Percentiles rank a stretch among this genome's conserved stretches.
Evolutionary conservation across 2,888 invertebrate species (phyloP).

Genomic region (Epirrhoe tristata): DNA sequence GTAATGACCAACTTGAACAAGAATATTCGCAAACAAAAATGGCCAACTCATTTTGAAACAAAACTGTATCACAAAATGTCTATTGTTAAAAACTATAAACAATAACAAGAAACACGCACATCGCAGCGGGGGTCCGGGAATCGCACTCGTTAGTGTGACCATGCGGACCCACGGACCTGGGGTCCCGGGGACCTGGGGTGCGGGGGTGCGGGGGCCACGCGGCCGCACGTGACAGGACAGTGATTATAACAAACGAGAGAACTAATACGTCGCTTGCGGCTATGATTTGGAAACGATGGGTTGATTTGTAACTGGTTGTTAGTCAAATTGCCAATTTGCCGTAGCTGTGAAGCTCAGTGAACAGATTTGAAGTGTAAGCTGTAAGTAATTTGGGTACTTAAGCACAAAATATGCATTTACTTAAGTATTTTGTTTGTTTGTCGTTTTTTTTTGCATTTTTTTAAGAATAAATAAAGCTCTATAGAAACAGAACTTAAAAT

Average conservation of each 20-base stretch:
- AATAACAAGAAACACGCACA: slow-evolving; percentile 50
- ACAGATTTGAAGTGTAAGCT: slow-evolving; percentile 10
- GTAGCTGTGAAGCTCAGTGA: slow-evolving; percentile 27
- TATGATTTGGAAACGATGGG: slow-evolving; percentile 41
- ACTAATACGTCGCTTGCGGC: slow-evolving; percentile 39
- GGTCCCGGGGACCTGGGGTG: slow-evolving; percentile 11
- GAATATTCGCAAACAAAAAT: neutral
- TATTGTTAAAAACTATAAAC: slow-evolving; percentile 45
- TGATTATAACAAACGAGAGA: slow-evolving; percentile 46
- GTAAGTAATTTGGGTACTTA: slow-evolving; percentile 4
- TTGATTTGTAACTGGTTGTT: slow-evolving; percentile 37
- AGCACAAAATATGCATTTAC: neutral
- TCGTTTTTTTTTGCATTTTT: too few relatives aligned
- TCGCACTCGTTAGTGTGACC: slow-evolving; percentile 58
- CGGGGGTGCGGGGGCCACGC: slow-evolving; percentile 13
- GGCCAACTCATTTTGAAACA: slow-evolving; percentile 20
- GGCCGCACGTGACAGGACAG: slow-evolving; percentile 31
- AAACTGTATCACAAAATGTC: slow-evolving; percentile 12
- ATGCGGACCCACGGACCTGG: slow-evolving; percentile 11
- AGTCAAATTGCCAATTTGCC: slow-evolving; percentile 34
- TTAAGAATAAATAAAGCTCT: too few relatives aligned
- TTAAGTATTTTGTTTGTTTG: neutral
- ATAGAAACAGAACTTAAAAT: neutral
- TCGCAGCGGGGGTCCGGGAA: slow-evolving; percentile 71
- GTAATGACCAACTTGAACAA: neutral